Evolutionary conservation across 2,797 vertebrate genomes (phyloP).

Genomic region (Pipistrellus kuhlii): DNA sequence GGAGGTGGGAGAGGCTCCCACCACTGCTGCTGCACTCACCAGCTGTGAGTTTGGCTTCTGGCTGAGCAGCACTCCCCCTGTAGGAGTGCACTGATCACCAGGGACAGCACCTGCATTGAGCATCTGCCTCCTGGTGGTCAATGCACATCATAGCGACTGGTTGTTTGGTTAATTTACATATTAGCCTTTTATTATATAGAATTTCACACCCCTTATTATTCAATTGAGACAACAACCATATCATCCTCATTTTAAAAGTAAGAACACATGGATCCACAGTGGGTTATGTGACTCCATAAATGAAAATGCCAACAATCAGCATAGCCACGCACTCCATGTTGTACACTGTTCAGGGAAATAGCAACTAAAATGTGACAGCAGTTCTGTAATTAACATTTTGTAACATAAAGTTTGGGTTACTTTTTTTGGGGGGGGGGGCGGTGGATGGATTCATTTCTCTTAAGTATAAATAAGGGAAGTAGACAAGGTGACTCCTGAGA

Average conservation of each 20-base stretch:
- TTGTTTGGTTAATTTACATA: too few species aligned
- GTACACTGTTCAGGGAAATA: not conserved
- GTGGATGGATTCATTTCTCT: not conserved
- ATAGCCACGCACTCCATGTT: fast-evolving
- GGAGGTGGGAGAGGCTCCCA: too few species aligned
- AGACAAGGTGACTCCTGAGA: not conserved
- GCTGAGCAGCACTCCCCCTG: too few species aligned
- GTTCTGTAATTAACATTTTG: not conserved
- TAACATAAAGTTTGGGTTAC: not conserved
- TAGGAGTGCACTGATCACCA: too few species aligned
- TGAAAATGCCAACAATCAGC: not conserved
- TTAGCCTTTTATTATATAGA: too few species aligned
- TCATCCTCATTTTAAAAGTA: not conserved
- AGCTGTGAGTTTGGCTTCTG: too few species aligned
- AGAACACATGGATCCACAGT: not conserved
- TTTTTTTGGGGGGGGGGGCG: not conserved
- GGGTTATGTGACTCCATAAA: not conserved
- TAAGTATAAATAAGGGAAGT: not conserved
- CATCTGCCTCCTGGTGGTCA: too few species aligned
- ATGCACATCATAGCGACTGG: too few species aligned
- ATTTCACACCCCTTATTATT: not conserved
- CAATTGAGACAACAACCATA: not conserved
- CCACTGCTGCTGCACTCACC: too few species aligned
- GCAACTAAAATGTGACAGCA: not conserved
- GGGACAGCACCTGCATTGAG: too few species aligned